Base-by-base conservation (phyloP, 64 coral and sea anemone genomes). In the Porites australiensis region DNA sequence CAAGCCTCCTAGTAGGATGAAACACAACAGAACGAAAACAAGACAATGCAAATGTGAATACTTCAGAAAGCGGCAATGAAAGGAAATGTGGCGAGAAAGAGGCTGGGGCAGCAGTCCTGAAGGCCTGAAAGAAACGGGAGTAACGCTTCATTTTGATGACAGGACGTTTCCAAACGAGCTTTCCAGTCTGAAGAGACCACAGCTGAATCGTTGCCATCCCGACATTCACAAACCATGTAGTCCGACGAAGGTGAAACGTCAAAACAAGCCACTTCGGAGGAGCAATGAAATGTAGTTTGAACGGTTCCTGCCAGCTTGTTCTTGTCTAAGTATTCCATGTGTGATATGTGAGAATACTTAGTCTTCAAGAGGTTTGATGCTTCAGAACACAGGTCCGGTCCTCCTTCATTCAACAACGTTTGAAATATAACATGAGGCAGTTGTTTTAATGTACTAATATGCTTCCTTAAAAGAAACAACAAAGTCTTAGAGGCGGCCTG, bases 201-300 rank as follows among this genome's bases (percentile, higher is more conserved):
- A 77, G 19, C 15, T 77, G 50, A 55, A 77, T 77, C 6, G 75
- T 77, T 82, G 3, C 79, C 79, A 18, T 82, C 44, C 15, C 43
- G 3, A 50, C 79, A 82, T 82, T 82, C 79, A 47, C 79, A 64
- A 14, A 82, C 79, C 44, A 82, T 48, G 60, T 82, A 82, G 58
- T 82, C 79, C 19, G 15, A 64, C 58, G 18, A 37, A 8, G 79
- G 58, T 8, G 79, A 82, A 45, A 82, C 79, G 48, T 82, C 79
- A 8, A 82, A 82, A 82, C 79, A 82, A 65, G 37, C 79, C 16
- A 82, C 79, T 20, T 48, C 1, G 8, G 79, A 64, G 13, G 43
- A 48, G 49, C 37, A 65, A 45, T 48, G 13, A 65, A 66, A 82
- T 14, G 0, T 5, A 10, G 60, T 44, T 64, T 65, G 60, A 82